Base-by-base conservation (phyloP, 2,888 invertebrate genomes). In the Microplitis manilae region DNA sequence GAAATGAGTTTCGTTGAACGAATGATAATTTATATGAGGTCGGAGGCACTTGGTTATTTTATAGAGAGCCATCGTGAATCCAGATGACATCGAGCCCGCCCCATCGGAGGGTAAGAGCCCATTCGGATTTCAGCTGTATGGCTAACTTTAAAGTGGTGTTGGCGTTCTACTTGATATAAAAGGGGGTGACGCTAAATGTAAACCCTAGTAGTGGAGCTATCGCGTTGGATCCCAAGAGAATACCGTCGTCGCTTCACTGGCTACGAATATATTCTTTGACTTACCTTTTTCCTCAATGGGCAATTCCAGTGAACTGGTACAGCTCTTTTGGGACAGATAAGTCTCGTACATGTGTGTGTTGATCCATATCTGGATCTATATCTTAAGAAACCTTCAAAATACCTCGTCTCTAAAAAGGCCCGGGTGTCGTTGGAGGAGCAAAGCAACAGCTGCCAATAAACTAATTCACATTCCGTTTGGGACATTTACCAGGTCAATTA, bases 101-200 rank as follows among this genome's bases (percentile, higher is more conserved):
- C 30, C 50, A 30, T 17, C 60, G 68, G n/a, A 38, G 60, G 59
- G 74, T 73, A 74, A 60, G 59, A 74, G 38, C 60, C 61, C 70
- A 59, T 70, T 50, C 38, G 59, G 59, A 50, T 50, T 50, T 50
- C 13, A 4, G 50, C 13, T 50, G 50, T n/a, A 62, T 72, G 38
- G 62, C 71, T 15, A 73, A 78, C 67, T 79, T 75, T 68, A 69
- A 73, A 75, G 71, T 72, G 76, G 72, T 72, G 79, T 70, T 64
- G 71, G 75, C 13, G 50, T 50, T 50, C 13, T 50, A 78, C 13
- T 50, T 50, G 50, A 13, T 13, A 50, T 5, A 50, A 50, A 50
- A 50, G 8, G 50, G 50, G 13, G 50, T 50, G 50, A 8, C 13
- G 13, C 50, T 50, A 13, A 50, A 50, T 50, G 30, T 30, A 30